Evolutionary conservation across 2,888 invertebrate species (phyloP), one percentile per base, ranked within the genome.

Genomic region (Limenitis camilla): DNA sequence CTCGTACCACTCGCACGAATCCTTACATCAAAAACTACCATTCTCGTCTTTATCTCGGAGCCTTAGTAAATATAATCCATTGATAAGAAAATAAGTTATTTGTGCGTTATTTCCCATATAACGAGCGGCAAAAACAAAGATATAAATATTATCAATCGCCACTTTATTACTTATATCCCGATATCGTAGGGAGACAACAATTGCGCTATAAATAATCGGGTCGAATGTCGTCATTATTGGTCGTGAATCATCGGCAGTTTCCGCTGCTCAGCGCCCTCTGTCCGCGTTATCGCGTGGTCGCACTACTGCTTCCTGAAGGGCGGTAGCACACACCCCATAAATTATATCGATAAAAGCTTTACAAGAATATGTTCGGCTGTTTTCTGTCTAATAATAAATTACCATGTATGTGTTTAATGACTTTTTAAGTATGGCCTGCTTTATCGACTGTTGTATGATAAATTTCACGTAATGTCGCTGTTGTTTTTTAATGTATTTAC

Each of bases 201-300:
- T 62, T 54, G 61, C 58, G 39, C 55, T 47, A 58, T 67, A 66
- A 64, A 65, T 63, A 62, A 63, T 53, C 56, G 56, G 58, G 53
- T 48, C 59, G 52, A 56, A 55, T 55, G 56, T 53, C 55, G 41
- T 52, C 47, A 47, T 47, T 41, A 59, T 49, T 52, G 55, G 52
- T 59, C 64, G 63, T 66, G 63, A 61, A 64, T 66, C 66, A 64
- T 63, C 60, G 57, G 58, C 47, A 39, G 55, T 55, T 63, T 59
- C 61, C 58, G 54, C 53, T 11, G 27, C 36, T 19, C 42, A 40
- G 53, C 49, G 32, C 50, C 50, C 52, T 43, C 53, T 41, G 39
- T 47, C 33, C 49, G 50, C 39, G 45, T 38, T 56, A 48, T 53
- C 54, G 49, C 31, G 47, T 38, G 52, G 33, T 48, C 50, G 33